These are phyloP conservation scores for Eurytemora carolleeae DNA, from an alignment of 1,140 invertebrate species.

Conservation along the genomic window DNA sequence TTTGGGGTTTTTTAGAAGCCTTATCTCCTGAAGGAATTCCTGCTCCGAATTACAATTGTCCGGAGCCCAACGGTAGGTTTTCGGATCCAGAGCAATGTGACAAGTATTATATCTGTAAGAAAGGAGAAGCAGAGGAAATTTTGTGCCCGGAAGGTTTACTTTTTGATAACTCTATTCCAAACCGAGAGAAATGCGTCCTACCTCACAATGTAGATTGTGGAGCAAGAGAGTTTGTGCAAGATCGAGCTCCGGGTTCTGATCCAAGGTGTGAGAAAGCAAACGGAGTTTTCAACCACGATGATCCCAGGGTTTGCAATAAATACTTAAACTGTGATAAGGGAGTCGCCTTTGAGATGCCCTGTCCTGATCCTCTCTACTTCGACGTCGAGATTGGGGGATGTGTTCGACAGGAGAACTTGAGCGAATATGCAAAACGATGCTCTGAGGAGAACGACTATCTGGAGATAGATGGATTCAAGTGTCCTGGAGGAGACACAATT, in stretches of 20 bases:
- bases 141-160: constrained; percentile 57
- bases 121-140: constrained; percentile 40
- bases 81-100: constrained; percentile 54
- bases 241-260: neutral
- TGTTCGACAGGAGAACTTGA: constrained; percentile 60
- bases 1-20: too few relatives aligned
- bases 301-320: constrained; percentile 50
- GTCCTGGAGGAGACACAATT: constrained; percentile 43
- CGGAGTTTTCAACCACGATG: constrained; percentile 52
- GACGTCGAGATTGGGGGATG: constrained; percentile 48
- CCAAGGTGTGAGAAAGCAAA: constrained; percentile 47
- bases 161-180: constrained; percentile 46
- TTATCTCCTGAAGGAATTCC: too few relatives aligned
- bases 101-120: constrained; percentile 48
- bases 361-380: constrained; percentile 59
- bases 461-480: constrained; percentile 49
- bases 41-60: constrained; percentile 38
- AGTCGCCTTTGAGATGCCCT: constrained; percentile 42
- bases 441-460: neutral
- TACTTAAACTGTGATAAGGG: constrained; percentile 61
- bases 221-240: constrained; percentile 38
- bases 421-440: constrained; percentile 29
- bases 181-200: constrained; percentile 50
- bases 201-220: constrained; percentile 55
- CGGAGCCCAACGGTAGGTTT: constrained; percentile 48